These are phyloP conservation scores for Erpetoichthys calabaricus DNA, from an alignment of 2,797 vertebrate genomes.

Conservation along the genomic window DNA sequence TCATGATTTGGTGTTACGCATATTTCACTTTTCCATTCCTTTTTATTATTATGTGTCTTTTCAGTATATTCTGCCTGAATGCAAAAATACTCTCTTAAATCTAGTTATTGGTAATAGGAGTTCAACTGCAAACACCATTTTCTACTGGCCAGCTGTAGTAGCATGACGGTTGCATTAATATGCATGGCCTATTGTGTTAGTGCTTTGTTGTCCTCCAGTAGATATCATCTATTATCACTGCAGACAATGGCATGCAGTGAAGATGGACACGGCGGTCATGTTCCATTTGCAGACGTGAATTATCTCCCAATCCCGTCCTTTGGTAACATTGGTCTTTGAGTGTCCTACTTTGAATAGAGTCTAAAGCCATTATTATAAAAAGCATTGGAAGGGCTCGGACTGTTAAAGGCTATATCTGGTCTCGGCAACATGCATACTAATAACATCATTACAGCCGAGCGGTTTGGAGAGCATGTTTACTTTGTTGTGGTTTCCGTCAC, in stretches of 20 bases:
- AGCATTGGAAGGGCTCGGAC: conserved; percentile 63
- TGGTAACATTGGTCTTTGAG: conserved; percentile 31
- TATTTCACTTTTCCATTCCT: no score
- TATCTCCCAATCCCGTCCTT: conserved; percentile 42
- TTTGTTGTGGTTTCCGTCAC: conserved; percentile 75
- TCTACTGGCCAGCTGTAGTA: conserved; percentile 17
- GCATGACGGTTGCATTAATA: conserved; percentile 25
- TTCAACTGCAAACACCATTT: conserved; percentile 10
- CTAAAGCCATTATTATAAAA: conserved; percentile 62
- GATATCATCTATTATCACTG: conserved; percentile 28
- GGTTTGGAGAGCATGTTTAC: conserved; percentile 75
- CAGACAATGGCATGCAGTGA: conserved; percentile 35
- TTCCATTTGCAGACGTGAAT: conserved; percentile 48
- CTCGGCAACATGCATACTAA: conserved; percentile 90
- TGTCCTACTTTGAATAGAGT: conserved; percentile 51
- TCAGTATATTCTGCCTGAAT: no score
- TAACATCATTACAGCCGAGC: conserved; percentile 78
- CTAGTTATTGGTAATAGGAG: conserved; percentile 10
- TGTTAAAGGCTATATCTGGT: conserved; percentile 87
- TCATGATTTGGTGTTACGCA: no score
- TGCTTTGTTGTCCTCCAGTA: conserved; percentile 29
- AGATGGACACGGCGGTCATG: conserved; percentile 31
- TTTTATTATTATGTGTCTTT: no score
- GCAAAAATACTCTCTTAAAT: conserved; percentile 6
- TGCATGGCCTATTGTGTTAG: conserved; percentile 15